Conservation (phyloP, 2,888 invertebrate species). For the Omphaloscelis lunosa region DNA sequence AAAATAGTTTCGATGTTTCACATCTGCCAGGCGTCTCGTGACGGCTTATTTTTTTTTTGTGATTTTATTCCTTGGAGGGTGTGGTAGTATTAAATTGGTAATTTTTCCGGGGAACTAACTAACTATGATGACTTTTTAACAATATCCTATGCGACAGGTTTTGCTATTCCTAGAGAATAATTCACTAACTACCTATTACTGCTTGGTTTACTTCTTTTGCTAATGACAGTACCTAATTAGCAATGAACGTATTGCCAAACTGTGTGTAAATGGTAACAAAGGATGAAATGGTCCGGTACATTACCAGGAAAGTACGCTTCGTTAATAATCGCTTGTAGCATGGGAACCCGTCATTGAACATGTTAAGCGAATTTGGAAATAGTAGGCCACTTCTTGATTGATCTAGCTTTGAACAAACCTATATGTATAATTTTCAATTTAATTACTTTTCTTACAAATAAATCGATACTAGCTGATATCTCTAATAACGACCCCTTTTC, state of each 20-base stretch:
- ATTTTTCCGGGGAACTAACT: neutral
- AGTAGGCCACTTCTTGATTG: neutral
- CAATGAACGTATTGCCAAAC: neutral
- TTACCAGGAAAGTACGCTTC: slow-evolving; percentile 14
- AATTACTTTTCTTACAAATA: neutral
- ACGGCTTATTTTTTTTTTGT: no score
- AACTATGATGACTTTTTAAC: neutral
- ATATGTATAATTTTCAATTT: neutral
- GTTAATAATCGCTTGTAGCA: neutral
- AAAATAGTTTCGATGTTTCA: no score
- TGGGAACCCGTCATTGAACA: neutral
- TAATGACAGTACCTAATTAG: neutral
- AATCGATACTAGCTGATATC: neutral
- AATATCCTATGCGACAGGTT: neutral
- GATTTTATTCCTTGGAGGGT: no score
- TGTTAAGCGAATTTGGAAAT: neutral
- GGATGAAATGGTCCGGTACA: neutral
- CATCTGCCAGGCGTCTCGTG: no score
- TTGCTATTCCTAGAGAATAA: neutral
- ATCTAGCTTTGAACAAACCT: neutral
- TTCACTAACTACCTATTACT: neutral
- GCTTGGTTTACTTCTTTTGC: neutral
- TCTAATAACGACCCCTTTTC: neutral
- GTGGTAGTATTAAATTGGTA: no score
- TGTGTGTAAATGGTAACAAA: slow-evolving; percentile 1